Conservation (phyloP, 2,797 vertebrate genomes). For the Pseudocheirus occidentalis region DNA sequence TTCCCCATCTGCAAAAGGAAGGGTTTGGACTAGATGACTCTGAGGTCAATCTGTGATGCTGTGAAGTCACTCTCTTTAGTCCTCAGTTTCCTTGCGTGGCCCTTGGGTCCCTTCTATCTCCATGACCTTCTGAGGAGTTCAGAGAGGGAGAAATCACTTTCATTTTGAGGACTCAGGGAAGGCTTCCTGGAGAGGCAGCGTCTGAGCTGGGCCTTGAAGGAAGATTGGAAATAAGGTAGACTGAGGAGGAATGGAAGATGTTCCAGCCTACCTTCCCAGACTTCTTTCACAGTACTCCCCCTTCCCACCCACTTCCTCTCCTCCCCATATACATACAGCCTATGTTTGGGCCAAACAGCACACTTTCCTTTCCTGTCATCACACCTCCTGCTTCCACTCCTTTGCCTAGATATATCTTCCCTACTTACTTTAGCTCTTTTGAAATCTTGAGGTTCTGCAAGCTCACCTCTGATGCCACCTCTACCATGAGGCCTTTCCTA, state of each 20-base stretch:
- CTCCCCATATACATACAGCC: neutral
- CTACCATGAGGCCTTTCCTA: neutral
- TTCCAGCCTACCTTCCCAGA: neutral
- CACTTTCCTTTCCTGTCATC: neutral
- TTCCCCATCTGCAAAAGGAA: neutral
- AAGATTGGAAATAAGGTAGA: neutral
- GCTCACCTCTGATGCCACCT: neutral
- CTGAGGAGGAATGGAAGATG: fast-evolving
- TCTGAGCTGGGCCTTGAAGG: neutral
- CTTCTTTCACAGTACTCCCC: neutral
- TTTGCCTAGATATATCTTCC: neutral
- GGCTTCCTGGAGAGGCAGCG: neutral
- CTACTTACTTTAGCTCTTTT: neutral
- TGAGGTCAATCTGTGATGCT: neutral
- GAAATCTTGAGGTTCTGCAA: neutral
- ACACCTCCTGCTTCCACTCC: neutral
- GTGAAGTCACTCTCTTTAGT: neutral
- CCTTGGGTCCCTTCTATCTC: neutral
- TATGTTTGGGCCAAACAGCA: neutral
- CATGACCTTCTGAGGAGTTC: neutral
- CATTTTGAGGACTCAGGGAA: neutral
- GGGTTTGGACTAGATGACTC: neutral
- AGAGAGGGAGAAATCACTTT: neutral
- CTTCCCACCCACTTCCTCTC: neutral
- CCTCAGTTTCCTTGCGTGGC: neutral